Percentiles rank a stretch among this genome's conserved stretches.
Conservation (phyloP, 2,113 vertebrate species). For the Leptocoma aspasia region DNA sequence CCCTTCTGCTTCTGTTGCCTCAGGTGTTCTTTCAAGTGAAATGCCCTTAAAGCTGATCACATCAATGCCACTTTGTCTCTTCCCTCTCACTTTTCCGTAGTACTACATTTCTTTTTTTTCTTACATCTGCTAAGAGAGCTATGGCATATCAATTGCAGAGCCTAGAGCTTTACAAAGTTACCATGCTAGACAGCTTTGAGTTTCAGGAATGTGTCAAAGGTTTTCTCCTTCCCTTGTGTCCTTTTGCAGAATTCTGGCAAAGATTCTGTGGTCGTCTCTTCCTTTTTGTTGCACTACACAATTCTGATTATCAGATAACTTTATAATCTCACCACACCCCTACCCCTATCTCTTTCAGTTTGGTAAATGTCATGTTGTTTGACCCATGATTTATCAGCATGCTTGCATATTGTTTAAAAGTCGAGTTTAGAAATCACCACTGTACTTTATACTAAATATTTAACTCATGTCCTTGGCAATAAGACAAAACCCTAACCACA, state of each 20-base stretch:
- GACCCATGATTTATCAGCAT: slow-evolving; percentile 29
- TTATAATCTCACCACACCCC: slow-evolving; percentile 20
- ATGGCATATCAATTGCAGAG: background rate
- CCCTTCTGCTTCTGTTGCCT: slow-evolving; percentile 43
- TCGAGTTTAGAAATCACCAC: slow-evolving; percentile 28
- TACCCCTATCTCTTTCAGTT: background rate
- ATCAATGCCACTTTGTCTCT: slow-evolving; percentile 7
- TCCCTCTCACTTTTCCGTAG: background rate
- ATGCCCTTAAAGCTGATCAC: slow-evolving; percentile 43
- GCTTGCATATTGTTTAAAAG: slow-evolving; percentile 59
- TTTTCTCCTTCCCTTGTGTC: background rate
- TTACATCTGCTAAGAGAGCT: background rate
- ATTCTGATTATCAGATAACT: slow-evolving; percentile 21
- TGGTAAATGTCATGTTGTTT: slow-evolving; percentile 46
- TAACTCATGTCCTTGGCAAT: slow-evolving; percentile 58
- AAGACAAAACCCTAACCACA: slow-evolving; percentile 30
- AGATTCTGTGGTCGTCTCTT: background rate
- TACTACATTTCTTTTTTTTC: background rate
- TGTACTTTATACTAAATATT: slow-evolving; percentile 61
- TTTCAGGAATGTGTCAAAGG: background rate
- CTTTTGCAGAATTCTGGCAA: background rate
- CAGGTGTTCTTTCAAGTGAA: slow-evolving; percentile 40
- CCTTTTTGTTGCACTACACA: background rate
- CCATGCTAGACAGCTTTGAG: background rate
- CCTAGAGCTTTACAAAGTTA: background rate